A percentile compares a stretch with the other conserved stretches of the same genome.
These are phyloP conservation scores for Apocrypta bakeri DNA, from an alignment of 1,140 invertebrate genomes.

Conservation along the genomic window DNA sequence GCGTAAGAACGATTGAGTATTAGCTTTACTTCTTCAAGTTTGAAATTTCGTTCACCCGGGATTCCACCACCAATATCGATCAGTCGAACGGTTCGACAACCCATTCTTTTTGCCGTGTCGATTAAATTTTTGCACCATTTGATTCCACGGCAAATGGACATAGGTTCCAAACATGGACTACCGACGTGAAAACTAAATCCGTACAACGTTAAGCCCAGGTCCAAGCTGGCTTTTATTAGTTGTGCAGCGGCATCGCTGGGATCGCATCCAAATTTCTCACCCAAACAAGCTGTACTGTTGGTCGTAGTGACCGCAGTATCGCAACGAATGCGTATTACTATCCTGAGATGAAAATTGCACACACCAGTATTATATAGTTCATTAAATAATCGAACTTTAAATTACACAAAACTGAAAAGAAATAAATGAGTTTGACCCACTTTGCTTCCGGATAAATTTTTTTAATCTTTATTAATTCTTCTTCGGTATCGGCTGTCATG, in stretches of 20 bases:
- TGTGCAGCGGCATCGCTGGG: constrained; percentile 83
- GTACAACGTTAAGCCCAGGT: constrained; percentile 83
- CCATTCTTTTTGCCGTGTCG: constrained; percentile 78
- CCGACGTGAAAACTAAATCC: constrained; percentile 94
- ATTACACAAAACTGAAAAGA: neutral
- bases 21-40: constrained; percentile 80
- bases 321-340: constrained; percentile 93
- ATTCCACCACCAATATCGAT: constrained; percentile 92
- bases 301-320: constrained; percentile 88
- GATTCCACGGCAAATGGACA: constrained; percentile 83
- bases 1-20: neutral
- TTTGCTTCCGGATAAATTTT: constrained; percentile 86
- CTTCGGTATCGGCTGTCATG: constrained; percentile 96
- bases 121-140: constrained; percentile 80
- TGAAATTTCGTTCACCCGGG: constrained; percentile 79
- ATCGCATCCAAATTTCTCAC: constrained; percentile 96
- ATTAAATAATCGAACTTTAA: neutral
- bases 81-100: constrained; percentile 81
- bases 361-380: neutral
- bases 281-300: too few species aligned
- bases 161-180: constrained; percentile 84
- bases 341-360: constrained; percentile 74
- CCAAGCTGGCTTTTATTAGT: constrained; percentile 84
- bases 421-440: constrained; percentile 74
- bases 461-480: constrained; percentile 93